These are phyloP conservation scores for Anastatus disparis DNA, from an alignment of 1,140 invertebrate species.

Conservation along the genomic window DNA sequence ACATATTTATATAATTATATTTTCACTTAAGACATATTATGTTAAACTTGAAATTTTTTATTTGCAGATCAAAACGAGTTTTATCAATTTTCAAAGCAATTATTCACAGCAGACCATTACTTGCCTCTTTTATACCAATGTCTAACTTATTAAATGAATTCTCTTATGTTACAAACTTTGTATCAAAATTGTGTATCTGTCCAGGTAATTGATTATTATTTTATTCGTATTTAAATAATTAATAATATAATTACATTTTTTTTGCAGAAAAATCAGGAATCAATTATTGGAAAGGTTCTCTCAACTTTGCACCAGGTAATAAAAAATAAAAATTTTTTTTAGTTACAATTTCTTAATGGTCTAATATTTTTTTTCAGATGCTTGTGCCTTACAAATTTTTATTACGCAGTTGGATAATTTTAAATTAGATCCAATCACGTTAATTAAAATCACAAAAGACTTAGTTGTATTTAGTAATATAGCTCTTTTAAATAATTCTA, in stretches of 20 bases:
- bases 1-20: slow-evolving; percentile 18
- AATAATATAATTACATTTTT: not conserved
- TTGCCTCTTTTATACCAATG: slow-evolving; percentile 52
- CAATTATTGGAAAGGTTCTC: slow-evolving; percentile 50
- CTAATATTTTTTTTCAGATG: slow-evolving; percentile 50
- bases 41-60: slow-evolving; percentile 20
- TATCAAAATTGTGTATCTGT: slow-evolving; percentile 44
- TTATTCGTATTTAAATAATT: not conserved
- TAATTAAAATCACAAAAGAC: slow-evolving; percentile 51
- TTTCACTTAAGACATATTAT: not conserved
- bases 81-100: slow-evolving; percentile 59
- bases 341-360: not conserved
- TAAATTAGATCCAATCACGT: slow-evolving; percentile 52
- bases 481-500: slow-evolving; percentile 46
- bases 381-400: slow-evolving; percentile 58
- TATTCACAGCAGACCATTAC: slow-evolving; percentile 57
- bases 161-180: slow-evolving; percentile 43
- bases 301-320: slow-evolving; percentile 56
- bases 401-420: slow-evolving; percentile 56
- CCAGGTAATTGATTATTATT: slow-evolving; percentile 39
- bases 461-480: slow-evolving; percentile 53
- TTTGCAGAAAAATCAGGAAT: slow-evolving; percentile 49
- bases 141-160: slow-evolving; percentile 53
- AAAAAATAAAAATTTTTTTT: not conserved
- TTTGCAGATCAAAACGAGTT: slow-evolving; percentile 52